Base-by-base conservation (phyloP, 2,888 invertebrate genomes). In the Ceratothoa steindachneri region DNA sequence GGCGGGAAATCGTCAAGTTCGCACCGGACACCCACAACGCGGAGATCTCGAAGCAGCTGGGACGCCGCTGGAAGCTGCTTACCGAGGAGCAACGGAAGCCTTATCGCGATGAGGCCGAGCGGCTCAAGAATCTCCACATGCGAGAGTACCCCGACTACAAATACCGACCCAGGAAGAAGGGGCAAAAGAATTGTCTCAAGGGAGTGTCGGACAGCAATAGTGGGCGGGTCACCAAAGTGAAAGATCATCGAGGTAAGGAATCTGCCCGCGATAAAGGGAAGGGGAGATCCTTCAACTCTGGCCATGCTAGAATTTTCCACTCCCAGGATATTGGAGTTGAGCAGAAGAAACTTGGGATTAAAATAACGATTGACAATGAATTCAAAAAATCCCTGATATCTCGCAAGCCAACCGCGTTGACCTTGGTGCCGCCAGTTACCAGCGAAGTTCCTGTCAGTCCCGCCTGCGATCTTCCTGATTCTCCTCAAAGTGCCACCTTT, bases 11-110 rank as follows among this genome's bases (percentile, higher is more conserved):
- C 81, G 95, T 96, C 86, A 95, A 96, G 84, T 89, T 91, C 80
- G 93, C 94, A 70, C 97, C 97, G 0, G 97, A 97, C 83, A 92
- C 97, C 91, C 98, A 98, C 87, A 98, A 98, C 85, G 97, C 97
- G 15, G 97, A 97, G 86, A 97, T 98, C 84, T 95, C 95, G 72
- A 98, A 98, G 84, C 90, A 91, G 82, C 86, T 97, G 74, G 96
- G 96, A 70, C 72, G 75, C 22, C 78, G 80, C 24, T 79, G 80
- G 80, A 80, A 80, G 70, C 51, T 79, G 52, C 69, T 77, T 24
- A 67, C 74, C 4, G 80, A 80, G 52, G 78, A 77, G 27, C 80
- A 80, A 72, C 65, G 78, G 31, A 71, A 71, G 9, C 80, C 78
- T 12, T 80, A 79, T 73, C 67, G 77, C 22, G 80, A 80, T 27